Base-by-base conservation (phyloP, 2,888 invertebrate genomes). In the Dynastes tityus region DNA sequence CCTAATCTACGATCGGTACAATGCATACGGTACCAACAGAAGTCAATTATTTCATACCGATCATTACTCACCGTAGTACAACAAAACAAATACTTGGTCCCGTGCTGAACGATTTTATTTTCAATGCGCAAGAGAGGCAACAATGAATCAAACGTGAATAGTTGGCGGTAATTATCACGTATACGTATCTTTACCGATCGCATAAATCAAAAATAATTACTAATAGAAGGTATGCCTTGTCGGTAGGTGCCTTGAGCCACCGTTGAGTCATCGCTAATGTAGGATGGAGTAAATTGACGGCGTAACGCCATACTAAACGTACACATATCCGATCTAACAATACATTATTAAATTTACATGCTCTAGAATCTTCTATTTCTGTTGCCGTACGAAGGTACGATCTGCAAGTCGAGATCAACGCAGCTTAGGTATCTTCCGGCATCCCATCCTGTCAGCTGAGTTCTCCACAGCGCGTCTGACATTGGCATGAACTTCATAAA, bases 381-480 rank as follows among this genome's bases (percentile, higher is more conserved):
- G 27, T 58, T 55, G 16, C n/a, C 53, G 58, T 79, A 77, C 11
- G 58, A 79, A 22, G 67, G 49, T 53, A 77, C 45, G 13, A 79
- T 58, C 53, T 77, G 79, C 49, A 70, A 53, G 64, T 84, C 83
- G 0, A 83, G 40, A 61, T 84, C 82, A 2, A 84, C 82, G 80
- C 85, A 86, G 0, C 83, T 80, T 37, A 85, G 53, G 63, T 80
- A 80, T 53, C 29, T 55, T 49, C 76, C 79, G 32, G 45, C 71
- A 78, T 85, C 85, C 77, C 80, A 85, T 49, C 83, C 86, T 40
- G 80, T 81, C 53, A 86, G 49, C 67, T 83, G 83, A 13, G 84
- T 61, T 81, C 84, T 86, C 85, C 86, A 86, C 16, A 84, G 58
- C 6, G 84, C 86, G 71, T 85, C 84, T 11, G 82, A 79, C 53